phyloP scores from a whole-genome alignment of 1,140 invertebrate genomes.

The Adoxophyes honmai region DNA sequence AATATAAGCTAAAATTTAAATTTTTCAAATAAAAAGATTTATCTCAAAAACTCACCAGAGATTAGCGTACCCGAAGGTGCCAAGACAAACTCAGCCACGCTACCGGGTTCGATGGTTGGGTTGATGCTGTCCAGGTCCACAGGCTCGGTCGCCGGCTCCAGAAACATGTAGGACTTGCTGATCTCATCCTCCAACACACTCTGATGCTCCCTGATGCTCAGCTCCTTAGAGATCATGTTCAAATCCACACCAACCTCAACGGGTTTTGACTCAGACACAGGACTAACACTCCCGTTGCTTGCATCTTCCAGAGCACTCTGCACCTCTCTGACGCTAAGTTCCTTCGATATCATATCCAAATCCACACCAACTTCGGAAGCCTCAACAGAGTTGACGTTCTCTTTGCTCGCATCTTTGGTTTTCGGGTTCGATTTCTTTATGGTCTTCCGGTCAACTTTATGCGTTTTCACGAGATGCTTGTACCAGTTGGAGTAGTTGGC shows the following conservation, averaged over 20 bases:
- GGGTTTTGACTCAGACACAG: too few species aligned
- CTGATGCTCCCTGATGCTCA: background rate
- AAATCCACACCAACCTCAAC: too few species aligned
- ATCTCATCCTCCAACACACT: background rate
- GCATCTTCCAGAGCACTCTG: background rate
- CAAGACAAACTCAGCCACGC: background rate
- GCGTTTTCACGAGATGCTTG: conserved; percentile 53
- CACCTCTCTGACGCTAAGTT: background rate
- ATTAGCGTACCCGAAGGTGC: background rate
- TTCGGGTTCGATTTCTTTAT: conserved; percentile 17
- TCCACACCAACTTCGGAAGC: too few species aligned
- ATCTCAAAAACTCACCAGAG: background rate
- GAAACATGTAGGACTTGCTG: background rate
- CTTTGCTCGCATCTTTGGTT: background rate
- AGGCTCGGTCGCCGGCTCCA: background rate
- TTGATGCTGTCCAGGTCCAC: conserved; percentile 1
- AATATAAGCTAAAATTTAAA: background rate
- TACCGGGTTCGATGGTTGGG: background rate
- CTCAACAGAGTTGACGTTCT: background rate
- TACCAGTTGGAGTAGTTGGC: conserved; percentile 46
- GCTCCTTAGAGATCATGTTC: too few species aligned
- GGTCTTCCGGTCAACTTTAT: conserved; percentile 38
- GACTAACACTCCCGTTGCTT: too few species aligned
- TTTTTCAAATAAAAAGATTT: background rate
- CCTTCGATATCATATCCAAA: too few species aligned